Conservation (phyloP, 2,113 vertebrate genomes). For the Urocitellus parryii region DNA sequence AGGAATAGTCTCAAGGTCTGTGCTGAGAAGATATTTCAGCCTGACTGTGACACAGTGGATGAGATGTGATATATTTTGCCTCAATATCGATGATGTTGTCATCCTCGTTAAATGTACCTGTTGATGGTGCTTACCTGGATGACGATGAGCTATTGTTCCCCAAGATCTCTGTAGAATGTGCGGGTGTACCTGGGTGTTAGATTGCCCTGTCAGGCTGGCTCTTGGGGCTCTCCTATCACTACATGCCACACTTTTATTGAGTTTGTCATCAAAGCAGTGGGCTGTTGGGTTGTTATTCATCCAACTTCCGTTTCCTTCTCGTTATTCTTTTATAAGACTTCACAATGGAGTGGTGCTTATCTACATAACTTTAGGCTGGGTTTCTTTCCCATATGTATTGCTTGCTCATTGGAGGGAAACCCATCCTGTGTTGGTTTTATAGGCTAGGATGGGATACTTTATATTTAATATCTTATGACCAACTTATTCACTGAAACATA, state of each 20-base stretch:
- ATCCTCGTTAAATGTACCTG: constrained; percentile 52
- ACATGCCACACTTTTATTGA: not conserved
- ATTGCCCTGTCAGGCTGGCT: not conserved
- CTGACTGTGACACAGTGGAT: constrained; percentile 45
- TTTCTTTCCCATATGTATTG: not conserved
- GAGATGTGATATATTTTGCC: constrained; percentile 40
- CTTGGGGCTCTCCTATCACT: not conserved
- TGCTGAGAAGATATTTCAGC: not conserved
- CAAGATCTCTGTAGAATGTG: not conserved
- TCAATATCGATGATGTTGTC: constrained; percentile 64
- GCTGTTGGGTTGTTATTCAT: constrained; percentile 33
- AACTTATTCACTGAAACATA: not conserved
- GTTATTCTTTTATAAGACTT: constrained; percentile 49
- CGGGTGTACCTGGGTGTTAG: not conserved
- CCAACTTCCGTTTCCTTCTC: constrained; percentile 1
- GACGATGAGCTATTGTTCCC: not conserved
- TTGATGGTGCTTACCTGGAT: not conserved
- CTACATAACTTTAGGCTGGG: not conserved
- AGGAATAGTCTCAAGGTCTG: constrained; percentile 9
- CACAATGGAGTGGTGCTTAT: constrained; percentile 1
- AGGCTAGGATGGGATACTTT: not conserved
- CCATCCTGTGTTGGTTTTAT: not conserved
- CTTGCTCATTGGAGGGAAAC: constrained; percentile 1
- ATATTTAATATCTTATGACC: not conserved
- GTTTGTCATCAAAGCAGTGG: not conserved